Evolutionary conservation across 2,888 invertebrate species (phyloP).

Genomic region (Lydus trimaculatus): DNA sequence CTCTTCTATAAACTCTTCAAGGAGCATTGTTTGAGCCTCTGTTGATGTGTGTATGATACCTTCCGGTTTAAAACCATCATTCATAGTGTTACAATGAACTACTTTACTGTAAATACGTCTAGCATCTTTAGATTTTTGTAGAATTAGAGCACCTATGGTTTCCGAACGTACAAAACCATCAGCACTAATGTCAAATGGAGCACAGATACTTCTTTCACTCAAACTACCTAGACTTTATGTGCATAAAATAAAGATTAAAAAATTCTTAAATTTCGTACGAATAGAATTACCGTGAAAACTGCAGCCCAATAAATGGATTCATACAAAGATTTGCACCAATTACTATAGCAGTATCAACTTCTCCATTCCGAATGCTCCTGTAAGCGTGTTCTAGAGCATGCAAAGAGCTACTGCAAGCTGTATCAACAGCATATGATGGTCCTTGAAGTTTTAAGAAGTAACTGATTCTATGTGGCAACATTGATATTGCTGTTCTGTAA

Average conservation of each 20-base stretch:
- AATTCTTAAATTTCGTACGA: conserved; percentile 57
- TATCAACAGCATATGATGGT: conserved; percentile 86
- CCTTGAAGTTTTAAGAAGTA: conserved; percentile 87
- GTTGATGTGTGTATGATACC: conserved; percentile 59
- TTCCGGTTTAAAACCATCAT: conserved; percentile 56
- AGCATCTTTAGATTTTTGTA: conserved; percentile 70
- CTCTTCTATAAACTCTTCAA: conserved; percentile 72
- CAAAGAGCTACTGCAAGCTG: conserved; percentile 91
- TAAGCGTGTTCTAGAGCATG: conserved; percentile 83
- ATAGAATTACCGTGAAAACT: conserved; percentile 84
- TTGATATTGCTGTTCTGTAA: conserved; percentile 79
- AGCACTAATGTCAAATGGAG: conserved; percentile 86
- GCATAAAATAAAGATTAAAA: background rate
- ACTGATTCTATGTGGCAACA: conserved; percentile 89
- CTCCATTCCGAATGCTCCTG: conserved; percentile 74
- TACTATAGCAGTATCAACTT: conserved; percentile 86
- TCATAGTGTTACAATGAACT: conserved; percentile 52
- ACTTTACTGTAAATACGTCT: conserved; percentile 64
- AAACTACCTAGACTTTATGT: background rate
- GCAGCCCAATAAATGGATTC: conserved; percentile 85
- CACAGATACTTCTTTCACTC: conserved; percentile 74
- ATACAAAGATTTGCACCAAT: conserved; percentile 85
- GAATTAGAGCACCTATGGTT: conserved; percentile 71
- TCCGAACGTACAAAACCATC: conserved; percentile 86
- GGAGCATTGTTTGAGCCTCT: conserved; percentile 67